Conservation (phyloP, 2,888 invertebrate species). For the Adela reaumurella region DNA sequence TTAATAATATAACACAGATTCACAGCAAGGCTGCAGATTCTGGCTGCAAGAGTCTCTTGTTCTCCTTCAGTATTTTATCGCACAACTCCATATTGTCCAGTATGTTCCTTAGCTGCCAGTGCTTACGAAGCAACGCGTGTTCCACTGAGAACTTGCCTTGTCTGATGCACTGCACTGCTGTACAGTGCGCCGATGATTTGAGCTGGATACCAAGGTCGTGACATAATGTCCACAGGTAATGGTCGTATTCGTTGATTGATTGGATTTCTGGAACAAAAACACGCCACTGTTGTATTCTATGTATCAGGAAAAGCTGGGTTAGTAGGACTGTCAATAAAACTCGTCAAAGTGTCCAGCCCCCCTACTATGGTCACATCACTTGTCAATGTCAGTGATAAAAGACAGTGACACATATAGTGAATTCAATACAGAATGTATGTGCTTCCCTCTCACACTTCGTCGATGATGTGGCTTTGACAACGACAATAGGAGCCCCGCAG, state of each 20-base stretch:
- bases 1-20: too few relatives aligned
- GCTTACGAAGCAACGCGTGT: constrained; percentile 73
- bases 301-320: too few relatives aligned
- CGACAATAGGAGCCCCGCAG: too few relatives aligned
- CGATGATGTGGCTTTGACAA: too few relatives aligned
- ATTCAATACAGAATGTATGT: too few relatives aligned
- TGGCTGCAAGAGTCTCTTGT: constrained; percentile 41
- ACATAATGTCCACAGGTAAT: constrained; percentile 72
- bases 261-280: constrained; percentile 72
- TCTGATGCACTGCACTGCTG: constrained; percentile 73
- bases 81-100: constrained; percentile 62
- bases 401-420: too few relatives aligned
- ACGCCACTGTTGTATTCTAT: too few relatives aligned
- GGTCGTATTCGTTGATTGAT: constrained; percentile 79
- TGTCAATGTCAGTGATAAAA: too few relatives aligned
- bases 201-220: constrained; percentile 80
- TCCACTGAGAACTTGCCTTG: constrained; percentile 78
- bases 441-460: too few relatives aligned
- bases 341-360: too few relatives aligned
- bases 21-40: constrained; percentile 23
- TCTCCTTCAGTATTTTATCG: constrained; percentile 44
- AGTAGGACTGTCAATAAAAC: too few relatives aligned
- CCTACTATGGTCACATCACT: too few relatives aligned
- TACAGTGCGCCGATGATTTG: constrained; percentile 77
- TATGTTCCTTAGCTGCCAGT: constrained; percentile 74